A percentile compares a stretch with the other conserved stretches of the same genome.
phyloP scores from a whole-genome alignment of 2,113 vertebrate species.

The Elachura formosa region DNA sequence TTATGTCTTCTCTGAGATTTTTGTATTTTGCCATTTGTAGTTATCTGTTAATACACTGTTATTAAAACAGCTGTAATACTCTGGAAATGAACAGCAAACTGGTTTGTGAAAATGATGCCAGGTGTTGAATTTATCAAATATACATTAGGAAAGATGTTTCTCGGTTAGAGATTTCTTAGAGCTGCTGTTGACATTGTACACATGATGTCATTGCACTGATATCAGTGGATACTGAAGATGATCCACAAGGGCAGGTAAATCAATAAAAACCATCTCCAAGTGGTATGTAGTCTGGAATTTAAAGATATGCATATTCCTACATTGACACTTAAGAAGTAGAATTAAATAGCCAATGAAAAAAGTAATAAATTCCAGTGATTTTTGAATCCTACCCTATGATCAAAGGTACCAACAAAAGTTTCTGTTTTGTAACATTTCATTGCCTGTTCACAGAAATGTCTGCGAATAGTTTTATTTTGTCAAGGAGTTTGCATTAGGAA shows the following conservation, averaged over 20 bases:
- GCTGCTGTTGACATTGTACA: not conserved
- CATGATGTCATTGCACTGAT: not conserved
- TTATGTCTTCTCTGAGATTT: not conserved
- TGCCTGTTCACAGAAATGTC: not conserved
- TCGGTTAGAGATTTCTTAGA: not conserved
- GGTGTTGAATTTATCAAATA: not conserved
- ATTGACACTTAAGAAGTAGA: not conserved
- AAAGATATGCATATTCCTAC: not conserved
- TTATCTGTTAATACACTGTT: not conserved
- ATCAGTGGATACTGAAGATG: not conserved
- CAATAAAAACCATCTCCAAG: not conserved
- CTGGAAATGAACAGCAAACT: not conserved
- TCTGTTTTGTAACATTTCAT: not conserved
- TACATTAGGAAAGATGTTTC: not conserved
- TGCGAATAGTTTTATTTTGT: not conserved
- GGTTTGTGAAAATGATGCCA: not conserved
- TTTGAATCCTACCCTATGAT: not conserved
- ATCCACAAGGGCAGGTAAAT: not conserved
- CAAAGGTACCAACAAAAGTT: not conserved
- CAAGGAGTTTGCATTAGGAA: not conserved
- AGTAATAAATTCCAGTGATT: not conserved
- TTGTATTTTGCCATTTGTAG: not conserved
- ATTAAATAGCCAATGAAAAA: not conserved
- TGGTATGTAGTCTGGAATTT: not conserved
- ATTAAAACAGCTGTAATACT: not conserved